These are phyloP conservation scores for Rhopalosiphum padi DNA, from an alignment of 1,140 invertebrate species.

Conservation along the genomic window DNA sequence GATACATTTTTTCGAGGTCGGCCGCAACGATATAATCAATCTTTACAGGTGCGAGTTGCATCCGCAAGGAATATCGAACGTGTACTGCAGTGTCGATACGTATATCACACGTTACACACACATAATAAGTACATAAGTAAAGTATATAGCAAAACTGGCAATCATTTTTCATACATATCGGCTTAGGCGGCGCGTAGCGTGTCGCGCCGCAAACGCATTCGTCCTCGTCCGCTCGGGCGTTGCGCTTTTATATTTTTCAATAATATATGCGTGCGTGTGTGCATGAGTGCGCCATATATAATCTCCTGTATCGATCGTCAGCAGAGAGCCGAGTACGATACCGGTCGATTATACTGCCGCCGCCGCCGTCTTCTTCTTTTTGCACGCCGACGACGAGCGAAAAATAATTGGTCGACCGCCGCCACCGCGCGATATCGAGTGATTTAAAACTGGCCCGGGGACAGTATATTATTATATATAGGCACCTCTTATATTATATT, in stretches of 20 bases:
- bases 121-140: background rate
- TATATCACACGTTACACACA: background rate
- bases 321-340: background rate
- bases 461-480: background rate
- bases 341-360: background rate
- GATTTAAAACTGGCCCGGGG: constrained; percentile 10
- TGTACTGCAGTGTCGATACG: background rate
- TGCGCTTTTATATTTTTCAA: constrained; percentile 15
- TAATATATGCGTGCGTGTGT: background rate
- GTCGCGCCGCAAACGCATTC: background rate
- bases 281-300: background rate
- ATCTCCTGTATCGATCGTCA: background rate
- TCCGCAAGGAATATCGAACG: background rate
- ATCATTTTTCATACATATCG: constrained; percentile 7
- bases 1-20: background rate
- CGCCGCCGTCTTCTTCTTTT: background rate
- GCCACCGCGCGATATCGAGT: background rate
- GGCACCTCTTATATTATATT: background rate
- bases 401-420: constrained; percentile 12
- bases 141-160: background rate
- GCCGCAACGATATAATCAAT: background rate
- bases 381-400: background rate
- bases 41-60: background rate
- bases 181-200: background rate
- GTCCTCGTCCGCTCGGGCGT: background rate